Evolutionary conservation across 2,888 invertebrate genomes (phyloP), one percentile per base, ranked within the genome.

Genomic region (Maniola hyperantus): DNA sequence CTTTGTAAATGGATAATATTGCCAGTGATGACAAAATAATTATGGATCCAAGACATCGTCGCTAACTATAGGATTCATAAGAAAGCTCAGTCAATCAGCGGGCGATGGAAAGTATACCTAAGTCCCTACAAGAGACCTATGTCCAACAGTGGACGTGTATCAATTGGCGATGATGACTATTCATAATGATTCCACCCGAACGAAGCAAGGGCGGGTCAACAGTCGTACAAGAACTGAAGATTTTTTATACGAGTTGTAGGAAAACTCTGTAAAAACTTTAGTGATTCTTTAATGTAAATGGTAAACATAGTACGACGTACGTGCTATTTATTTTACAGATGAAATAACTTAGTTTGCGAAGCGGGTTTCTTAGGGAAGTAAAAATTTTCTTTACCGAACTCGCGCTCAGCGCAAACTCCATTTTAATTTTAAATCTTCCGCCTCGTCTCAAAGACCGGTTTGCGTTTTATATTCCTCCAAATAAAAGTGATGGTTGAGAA

Each of bases 401-500:
- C 66, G 67, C 62, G 65, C 64, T 67, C 62, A 61, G 60, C 44
- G 69, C 65, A 70, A 72, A 71, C 70, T 71, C 62, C 66, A 70
- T 70, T 73, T 69, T 70, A 73, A 71, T 71, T 73, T 71, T 70
- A 70, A 70, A 73, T 71, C 65, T 59, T 55, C 51, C 50, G 66
- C 58, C 64, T 20, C 68, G 57, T 59, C 61, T 64, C 66, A 66
- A 66, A 71, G 68, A 68, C 36, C 50, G 61, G 61, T 66, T 62
- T 65, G 48, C 64, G 58, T 68, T 64, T 65, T 65, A 67, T 63
- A 64, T 65, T 61, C 33, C 53, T 36, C 13, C 62, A 69, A 63
- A 66, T 64, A 69, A 66, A 64, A 55, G 20, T 36, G 10, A 63
- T 54, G 26, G 34, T 60, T 18, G 15, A 11, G 26, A 26, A n/a